These are phyloP conservation scores for Poecilia gillii DNA, from an alignment of 2,797 vertebrate species.

Conservation along the genomic window DNA sequence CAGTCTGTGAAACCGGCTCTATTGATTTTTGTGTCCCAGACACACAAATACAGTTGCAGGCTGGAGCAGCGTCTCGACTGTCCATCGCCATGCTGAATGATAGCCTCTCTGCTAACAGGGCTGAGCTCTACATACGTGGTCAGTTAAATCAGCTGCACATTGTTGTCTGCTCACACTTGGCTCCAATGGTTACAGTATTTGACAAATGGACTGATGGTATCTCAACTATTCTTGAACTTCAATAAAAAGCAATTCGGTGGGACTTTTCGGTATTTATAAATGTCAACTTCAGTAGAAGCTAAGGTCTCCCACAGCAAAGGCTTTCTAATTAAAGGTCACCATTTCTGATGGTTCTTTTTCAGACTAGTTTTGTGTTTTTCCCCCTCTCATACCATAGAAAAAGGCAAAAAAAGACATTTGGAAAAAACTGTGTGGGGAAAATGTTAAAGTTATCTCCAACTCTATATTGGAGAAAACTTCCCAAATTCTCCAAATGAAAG, in stretches of 20 bases:
- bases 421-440: constrained; percentile 48
- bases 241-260: constrained; percentile 79
- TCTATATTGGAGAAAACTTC: neutral
- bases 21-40: constrained; percentile 83
- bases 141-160: constrained; percentile 63
- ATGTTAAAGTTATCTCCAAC: constrained; percentile 20
- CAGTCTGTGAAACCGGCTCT: constrained; percentile 74
- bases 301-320: constrained; percentile 70
- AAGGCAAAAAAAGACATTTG: constrained; percentile 47
- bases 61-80: constrained; percentile 73
- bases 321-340: constrained; percentile 86
- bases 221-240: constrained; percentile 71
- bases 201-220: constrained; percentile 83
- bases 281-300: constrained; percentile 81
- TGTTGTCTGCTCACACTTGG: constrained; percentile 60
- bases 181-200: constrained; percentile 68
- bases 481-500: neutral
- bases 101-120: constrained; percentile 69
- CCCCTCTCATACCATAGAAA: constrained; percentile 27
- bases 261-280: constrained; percentile 83
- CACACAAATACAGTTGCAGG: constrained; percentile 77
- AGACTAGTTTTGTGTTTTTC: constrained; percentile 56
- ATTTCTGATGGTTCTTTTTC: constrained; percentile 66
- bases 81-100: constrained; percentile 76
- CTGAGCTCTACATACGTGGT: constrained; percentile 67